These are phyloP conservation scores for Lontra canadensis DNA, from an alignment of 2,113 vertebrate species.

Conservation along the genomic window DNA sequence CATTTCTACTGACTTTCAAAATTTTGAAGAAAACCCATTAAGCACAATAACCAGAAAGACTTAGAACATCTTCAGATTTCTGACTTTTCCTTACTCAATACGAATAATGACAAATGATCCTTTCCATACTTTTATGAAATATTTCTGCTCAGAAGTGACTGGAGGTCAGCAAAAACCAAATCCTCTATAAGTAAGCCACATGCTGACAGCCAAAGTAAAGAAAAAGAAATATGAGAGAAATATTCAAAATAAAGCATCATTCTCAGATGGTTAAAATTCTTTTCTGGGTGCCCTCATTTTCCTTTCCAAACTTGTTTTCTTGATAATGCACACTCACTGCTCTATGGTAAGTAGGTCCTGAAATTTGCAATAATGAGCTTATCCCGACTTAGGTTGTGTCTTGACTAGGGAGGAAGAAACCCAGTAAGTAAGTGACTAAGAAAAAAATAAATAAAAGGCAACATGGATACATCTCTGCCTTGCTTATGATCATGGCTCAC, in stretches of 20 bases:
- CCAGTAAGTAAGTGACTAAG: background rate
- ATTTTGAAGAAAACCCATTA: background rate
- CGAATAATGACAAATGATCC: background rate
- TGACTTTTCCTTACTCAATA: constrained; percentile 14
- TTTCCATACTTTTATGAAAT: constrained; percentile 24
- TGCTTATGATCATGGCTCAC: background rate
- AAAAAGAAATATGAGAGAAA: background rate
- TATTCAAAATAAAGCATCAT: constrained; percentile 16
- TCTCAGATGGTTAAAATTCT: background rate
- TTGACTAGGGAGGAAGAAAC: background rate
- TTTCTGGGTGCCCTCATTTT: background rate
- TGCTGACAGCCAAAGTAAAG: background rate
- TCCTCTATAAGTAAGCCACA: background rate
- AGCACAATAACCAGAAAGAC: background rate
- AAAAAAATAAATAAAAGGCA: background rate
- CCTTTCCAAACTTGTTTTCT: background rate
- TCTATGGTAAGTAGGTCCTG: background rate
- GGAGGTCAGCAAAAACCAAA: background rate
- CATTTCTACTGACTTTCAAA: background rate
- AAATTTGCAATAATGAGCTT: background rate
- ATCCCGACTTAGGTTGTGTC: background rate
- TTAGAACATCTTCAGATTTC: background rate
- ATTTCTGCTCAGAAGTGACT: background rate
- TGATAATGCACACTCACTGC: background rate
- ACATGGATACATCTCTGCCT: background rate